A percentile compares a stretch with the other conserved stretches of the same genome.
These are phyloP conservation scores for Heliconius eleuchia DNA, from an alignment of 1,140 invertebrate genomes.

Conservation along the genomic window DNA sequence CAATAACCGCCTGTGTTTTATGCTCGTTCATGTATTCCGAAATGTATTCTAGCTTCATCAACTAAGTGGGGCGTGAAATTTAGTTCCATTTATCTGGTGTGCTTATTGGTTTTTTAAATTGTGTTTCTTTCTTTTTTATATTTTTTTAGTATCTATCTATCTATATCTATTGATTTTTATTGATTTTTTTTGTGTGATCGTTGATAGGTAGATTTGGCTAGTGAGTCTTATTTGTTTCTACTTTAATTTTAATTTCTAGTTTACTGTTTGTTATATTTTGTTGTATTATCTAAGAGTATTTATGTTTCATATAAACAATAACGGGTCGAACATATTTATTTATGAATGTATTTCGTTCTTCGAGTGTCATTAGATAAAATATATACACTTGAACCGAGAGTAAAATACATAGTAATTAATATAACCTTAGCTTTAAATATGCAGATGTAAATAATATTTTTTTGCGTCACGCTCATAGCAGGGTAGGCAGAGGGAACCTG, in stretches of 20 bases:
- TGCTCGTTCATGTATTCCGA: constrained; percentile 34
- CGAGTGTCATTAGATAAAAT: no score
- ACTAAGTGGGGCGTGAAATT: constrained; percentile 60
- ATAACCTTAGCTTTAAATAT: no score
- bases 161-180: neutral
- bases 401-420: no score
- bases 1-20: constrained; percentile 51
- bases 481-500: no score
- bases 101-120: constrained; percentile 38
- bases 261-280: neutral
- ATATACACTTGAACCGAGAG: no score
- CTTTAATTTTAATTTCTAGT: no score
- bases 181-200: neutral
- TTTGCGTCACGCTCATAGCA: no score
- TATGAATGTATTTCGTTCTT: no score
- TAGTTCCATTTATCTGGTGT: constrained; percentile 25
- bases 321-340: no score
- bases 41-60: constrained; percentile 46
- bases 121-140: no score
- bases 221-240: neutral
- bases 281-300: neutral
- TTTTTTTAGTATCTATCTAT: neutral
- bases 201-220: neutral
- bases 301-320: neutral
- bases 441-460: no score